These are phyloP conservation scores for Parnassius smintheus DNA, from an alignment of 2,888 invertebrate genomes.

Conservation along the genomic window DNA sequence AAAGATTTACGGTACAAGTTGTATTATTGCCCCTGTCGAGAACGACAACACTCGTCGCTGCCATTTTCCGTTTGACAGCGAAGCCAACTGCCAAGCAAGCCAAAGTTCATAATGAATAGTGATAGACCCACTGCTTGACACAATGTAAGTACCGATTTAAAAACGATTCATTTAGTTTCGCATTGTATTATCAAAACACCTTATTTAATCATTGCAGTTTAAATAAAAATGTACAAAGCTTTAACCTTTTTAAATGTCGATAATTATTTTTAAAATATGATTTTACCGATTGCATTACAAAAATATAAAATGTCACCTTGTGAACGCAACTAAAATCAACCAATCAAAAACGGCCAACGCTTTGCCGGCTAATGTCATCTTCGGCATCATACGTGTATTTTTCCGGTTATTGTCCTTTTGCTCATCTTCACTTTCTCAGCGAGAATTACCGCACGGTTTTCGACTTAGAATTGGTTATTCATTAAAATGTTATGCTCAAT, in stretches of 20 bases:
- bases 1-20: conserved; percentile 97
- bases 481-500: conserved; percentile 70
- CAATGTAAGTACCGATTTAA: no score
- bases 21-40: conserved; percentile 97
- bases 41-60: conserved; percentile 96
- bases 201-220: not conserved
- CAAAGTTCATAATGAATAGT: conserved; percentile 34
- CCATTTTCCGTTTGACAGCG: conserved; percentile 83
- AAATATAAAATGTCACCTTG: not conserved
- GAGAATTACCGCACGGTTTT: conserved; percentile 52
- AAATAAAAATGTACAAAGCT: not conserved
- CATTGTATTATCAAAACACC: not conserved
- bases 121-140: conserved; percentile 19
- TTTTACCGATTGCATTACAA: no score
- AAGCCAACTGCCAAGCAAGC: conserved; percentile 66
- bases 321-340: conserved; percentile 55
- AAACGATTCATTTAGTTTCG: not conserved
- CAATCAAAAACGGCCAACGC: conserved; percentile 78
- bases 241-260: not conserved
- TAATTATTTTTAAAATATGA: no score
- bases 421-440: conserved; percentile 54
- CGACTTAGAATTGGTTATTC: conserved; percentile 38
- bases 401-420: conserved; percentile 72
- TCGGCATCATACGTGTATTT: conserved; percentile 78
- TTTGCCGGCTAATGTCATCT: conserved; percentile 73